phyloP scores from a whole-genome alignment of 2,113 vertebrate species.

The Daubentonia madagascariensis region DNA sequence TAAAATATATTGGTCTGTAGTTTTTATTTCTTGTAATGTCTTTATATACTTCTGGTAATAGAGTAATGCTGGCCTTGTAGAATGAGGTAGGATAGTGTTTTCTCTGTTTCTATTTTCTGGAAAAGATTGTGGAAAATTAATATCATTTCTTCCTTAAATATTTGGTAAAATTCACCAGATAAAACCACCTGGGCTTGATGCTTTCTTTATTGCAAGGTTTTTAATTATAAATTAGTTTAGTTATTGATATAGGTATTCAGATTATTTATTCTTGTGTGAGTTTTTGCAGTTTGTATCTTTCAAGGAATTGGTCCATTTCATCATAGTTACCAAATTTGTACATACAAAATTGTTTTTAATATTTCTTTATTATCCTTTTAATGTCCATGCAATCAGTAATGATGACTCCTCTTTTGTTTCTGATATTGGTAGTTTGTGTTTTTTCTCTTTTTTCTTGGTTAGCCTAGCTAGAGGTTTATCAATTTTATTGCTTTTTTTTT shows the following conservation, averaged over 20 bases:
- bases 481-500: not conserved
- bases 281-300: not conserved
- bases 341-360: not conserved
- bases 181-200: not conserved
- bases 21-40: not conserved
- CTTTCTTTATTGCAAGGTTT: not conserved
- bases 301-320: not conserved
- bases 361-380: not conserved
- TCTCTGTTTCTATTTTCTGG: not conserved
- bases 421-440: not conserved
- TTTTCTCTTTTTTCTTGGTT: not conserved
- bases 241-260: not conserved
- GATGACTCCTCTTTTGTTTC: no score
- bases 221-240: not conserved
- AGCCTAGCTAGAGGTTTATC: not conserved
- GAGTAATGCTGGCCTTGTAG: not conserved
- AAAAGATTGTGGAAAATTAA: not conserved
- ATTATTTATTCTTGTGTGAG: not conserved
- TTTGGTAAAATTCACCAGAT: not conserved
- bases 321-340: not conserved
- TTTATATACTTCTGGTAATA: no score
- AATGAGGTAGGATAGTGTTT: not conserved
- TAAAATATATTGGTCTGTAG: not conserved
- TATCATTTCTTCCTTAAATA: not conserved
- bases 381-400: not conserved